phyloP scores from a whole-genome alignment of 2,888 invertebrate species.

The Vannuccia rotundouncinata region DNA sequence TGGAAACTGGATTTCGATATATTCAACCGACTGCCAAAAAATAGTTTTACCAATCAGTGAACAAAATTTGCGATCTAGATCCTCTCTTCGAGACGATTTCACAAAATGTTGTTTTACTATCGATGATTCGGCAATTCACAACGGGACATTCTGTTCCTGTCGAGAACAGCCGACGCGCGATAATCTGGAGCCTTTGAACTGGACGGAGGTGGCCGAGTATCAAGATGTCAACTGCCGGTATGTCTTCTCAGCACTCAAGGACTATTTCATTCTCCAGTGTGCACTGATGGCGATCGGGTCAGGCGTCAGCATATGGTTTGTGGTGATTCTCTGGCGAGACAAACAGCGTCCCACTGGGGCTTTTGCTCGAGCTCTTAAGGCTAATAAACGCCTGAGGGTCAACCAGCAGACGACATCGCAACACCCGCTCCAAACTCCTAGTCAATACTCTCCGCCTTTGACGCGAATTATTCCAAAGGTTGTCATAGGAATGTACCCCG shows the following conservation, averaged over 20 bases:
- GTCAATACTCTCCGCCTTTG: neutral
- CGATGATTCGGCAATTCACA: neutral
- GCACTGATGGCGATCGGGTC: conserved; percentile 6
- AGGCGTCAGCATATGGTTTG: neutral
- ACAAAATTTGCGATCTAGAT: neutral
- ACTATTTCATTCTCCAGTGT: conserved; percentile 4
- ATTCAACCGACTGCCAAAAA: neutral
- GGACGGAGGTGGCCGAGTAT: conserved; percentile 13
- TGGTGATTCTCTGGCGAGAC: neutral
- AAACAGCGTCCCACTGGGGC: neutral
- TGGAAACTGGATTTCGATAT: neutral
- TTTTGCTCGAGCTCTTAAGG: neutral
- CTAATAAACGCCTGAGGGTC: neutral
- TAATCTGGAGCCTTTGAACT: neutral
- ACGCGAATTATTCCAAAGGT: neutral
- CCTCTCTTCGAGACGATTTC: neutral
- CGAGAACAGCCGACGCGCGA: neutral
- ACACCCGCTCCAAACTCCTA: neutral
- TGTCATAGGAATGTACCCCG: neutral
- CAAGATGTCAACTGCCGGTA: conserved; percentile 30
- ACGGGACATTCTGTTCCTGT: neutral
- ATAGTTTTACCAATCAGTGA: neutral
- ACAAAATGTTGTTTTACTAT: conserved; percentile 6
- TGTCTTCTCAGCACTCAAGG: conserved; percentile 9
- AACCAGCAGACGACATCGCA: neutral